A percentile compares a stretch with the other conserved stretches of the same genome.
Conservation (phyloP, 2,113 vertebrate genomes). For the Stegastes partitus region DNA sequence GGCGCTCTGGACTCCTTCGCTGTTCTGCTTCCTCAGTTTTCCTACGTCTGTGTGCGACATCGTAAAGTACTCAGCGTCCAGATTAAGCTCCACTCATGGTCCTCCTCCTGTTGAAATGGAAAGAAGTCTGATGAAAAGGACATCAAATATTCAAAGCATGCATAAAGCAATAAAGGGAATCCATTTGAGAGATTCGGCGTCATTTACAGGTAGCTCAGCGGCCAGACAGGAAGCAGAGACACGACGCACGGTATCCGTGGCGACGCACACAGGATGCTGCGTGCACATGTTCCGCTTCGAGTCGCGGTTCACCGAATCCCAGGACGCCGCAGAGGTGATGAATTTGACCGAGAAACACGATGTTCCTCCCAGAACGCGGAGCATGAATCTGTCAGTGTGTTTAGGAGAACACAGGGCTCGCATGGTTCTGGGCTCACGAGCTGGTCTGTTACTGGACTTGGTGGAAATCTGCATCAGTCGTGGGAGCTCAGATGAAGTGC, state of each 20-base stretch:
- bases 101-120: background rate
- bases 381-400: slow-evolving; percentile 10
- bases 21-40: too few relatives aligned
- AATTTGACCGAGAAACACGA: slow-evolving; percentile 11
- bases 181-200: background rate
- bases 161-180: background rate
- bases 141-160: background rate
- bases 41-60: too few relatives aligned
- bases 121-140: background rate
- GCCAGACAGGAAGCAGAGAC: background rate
- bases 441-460: slow-evolving; percentile 4
- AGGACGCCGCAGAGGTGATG: background rate
- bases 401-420: slow-evolving; percentile 2
- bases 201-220: background rate
- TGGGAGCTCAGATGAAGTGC: background rate
- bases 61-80: too few relatives aligned
- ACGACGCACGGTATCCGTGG: background rate
- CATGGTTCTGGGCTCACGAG: slow-evolving; percentile 4
- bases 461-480: slow-evolving; percentile 10
- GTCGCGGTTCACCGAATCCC: background rate
- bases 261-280: background rate
- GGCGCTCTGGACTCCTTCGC: background rate
- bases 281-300: background rate
- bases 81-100: background rate
- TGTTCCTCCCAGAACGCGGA: background rate